Conservation (phyloP, 2,888 invertebrate species). For the Agriopis marginaria region DNA sequence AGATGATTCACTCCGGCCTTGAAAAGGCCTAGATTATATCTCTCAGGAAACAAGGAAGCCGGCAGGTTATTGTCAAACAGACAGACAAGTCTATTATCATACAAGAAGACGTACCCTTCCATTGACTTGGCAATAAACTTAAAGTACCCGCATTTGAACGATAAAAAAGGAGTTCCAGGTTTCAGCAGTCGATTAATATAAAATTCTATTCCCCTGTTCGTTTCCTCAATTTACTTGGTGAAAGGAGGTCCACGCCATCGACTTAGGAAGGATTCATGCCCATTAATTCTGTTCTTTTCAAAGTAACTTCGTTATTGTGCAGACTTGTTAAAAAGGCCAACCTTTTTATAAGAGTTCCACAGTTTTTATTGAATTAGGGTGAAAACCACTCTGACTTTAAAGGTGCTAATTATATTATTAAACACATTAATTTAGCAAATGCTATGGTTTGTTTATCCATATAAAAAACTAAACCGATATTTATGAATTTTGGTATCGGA, state of each 20-base stretch:
- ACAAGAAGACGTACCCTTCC: neutral
- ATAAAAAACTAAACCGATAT: too few relatives aligned
- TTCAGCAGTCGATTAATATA: constrained; percentile 14
- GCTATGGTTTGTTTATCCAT: too few relatives aligned
- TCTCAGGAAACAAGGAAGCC: too few relatives aligned
- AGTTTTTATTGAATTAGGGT: constrained; percentile 23
- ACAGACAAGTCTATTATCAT: neutral
- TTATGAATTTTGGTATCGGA: neutral
- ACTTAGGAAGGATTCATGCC: constrained; percentile 17
- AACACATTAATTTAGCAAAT: neutral
- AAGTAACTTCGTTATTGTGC: constrained; percentile 36
- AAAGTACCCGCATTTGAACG: constrained; percentile 8
- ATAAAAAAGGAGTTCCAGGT: constrained; percentile 6
- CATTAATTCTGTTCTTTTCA: constrained; percentile 39
- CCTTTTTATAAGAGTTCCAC: constrained; percentile 30
- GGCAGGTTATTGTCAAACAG: too few relatives aligned
- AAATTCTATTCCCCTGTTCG: constrained; percentile 21
- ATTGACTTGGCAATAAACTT: constrained; percentile 16
- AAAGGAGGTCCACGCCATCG: constrained; percentile 21
- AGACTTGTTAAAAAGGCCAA: constrained; percentile 35
- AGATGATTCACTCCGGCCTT: too few relatives aligned
- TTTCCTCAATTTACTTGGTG: constrained; percentile 29
- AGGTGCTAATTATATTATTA: neutral
- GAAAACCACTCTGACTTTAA: neutral
- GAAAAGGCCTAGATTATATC: too few relatives aligned